Evolutionary conservation across 2,113 vertebrate species (phyloP).

Genomic region (Pygoscelis adeliae): DNA sequence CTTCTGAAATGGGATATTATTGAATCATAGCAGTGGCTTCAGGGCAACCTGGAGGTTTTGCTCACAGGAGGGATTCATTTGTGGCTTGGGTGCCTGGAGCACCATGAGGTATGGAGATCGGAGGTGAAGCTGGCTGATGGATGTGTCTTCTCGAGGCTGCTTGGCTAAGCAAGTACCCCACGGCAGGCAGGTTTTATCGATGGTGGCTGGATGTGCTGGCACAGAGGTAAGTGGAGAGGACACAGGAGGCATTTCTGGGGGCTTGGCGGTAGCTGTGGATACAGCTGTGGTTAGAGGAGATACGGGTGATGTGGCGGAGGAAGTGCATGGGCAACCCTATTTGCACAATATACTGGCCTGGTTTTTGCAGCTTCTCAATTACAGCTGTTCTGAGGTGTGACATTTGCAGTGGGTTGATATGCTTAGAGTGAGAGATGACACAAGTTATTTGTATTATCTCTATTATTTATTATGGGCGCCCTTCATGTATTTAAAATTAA

Average conservation of each 20-base stretch:
- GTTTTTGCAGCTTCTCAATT: not conserved
- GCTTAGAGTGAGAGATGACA: not conserved
- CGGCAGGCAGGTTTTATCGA: not conserved
- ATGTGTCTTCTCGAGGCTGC: not conserved
- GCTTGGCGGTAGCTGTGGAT: not conserved
- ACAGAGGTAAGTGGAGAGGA: not conserved
- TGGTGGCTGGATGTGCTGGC: not conserved
- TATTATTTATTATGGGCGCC: not conserved
- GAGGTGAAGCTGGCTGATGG: not conserved
- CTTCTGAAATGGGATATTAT: not conserved
- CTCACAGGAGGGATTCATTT: not conserved
- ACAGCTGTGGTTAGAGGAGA: not conserved
- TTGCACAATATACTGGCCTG: no score
- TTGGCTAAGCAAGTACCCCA: not conserved
- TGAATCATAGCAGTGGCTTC: not conserved
- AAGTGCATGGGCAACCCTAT: not conserved
- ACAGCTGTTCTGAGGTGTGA: not conserved
- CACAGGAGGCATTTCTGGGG: not conserved
- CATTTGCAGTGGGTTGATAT: not conserved
- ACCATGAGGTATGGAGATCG: not conserved
- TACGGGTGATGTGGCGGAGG: no score
- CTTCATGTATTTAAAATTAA: not conserved
- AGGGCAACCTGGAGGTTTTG: not conserved
- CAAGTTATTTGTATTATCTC: not conserved
- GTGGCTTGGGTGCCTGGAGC: not conserved